Percentiles rank a stretch among this genome's conserved stretches.
Evolutionary conservation across 1,140 invertebrate genomes (phyloP).

Genomic region (Temnothorax curvispinosus): DNA sequence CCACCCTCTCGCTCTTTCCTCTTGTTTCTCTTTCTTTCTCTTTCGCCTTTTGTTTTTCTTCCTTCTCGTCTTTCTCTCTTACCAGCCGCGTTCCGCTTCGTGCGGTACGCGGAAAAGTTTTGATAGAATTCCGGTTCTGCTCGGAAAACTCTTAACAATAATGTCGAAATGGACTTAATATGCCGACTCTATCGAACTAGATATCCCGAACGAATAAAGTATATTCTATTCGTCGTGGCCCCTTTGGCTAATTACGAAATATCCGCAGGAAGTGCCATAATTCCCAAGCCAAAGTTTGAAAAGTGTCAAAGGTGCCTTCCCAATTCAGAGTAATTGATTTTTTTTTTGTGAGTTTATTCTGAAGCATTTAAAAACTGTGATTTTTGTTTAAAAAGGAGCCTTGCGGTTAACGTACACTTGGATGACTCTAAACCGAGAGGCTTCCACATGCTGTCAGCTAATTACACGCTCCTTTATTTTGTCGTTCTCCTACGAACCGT

Average conservation of each 20-base stretch:
- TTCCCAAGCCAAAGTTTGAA: not conserved
- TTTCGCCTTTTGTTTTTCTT: not conserved
- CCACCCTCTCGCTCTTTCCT: not conserved
- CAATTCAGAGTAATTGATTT: too few relatives aligned
- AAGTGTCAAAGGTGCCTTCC: not conserved
- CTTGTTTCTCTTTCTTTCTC: not conserved
- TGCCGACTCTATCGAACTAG: not conserved
- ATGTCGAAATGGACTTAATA: constrained; percentile 16
- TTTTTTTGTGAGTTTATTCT: not conserved
- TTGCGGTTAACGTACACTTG: constrained; percentile 22
- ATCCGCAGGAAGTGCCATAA: not conserved
- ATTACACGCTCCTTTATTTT: constrained; percentile 72
- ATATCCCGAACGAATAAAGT: not conserved
- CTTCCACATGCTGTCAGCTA: constrained; percentile 54
- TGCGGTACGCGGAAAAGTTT: constrained; percentile 37
- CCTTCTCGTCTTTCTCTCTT: constrained; percentile 32
- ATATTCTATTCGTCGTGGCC: not conserved
- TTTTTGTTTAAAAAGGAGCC: not conserved
- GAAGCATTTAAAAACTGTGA: not conserved
- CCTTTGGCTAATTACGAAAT: not conserved
- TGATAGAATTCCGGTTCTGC: not conserved
- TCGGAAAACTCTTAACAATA: constrained; percentile 28
- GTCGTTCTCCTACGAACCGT: constrained; percentile 62
- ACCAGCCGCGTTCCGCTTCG: constrained; percentile 13
- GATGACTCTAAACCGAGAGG: constrained; percentile 21